Evolutionary conservation across 2,797 vertebrate species (phyloP).

Genomic region (Eremophila alpestris): DNA sequence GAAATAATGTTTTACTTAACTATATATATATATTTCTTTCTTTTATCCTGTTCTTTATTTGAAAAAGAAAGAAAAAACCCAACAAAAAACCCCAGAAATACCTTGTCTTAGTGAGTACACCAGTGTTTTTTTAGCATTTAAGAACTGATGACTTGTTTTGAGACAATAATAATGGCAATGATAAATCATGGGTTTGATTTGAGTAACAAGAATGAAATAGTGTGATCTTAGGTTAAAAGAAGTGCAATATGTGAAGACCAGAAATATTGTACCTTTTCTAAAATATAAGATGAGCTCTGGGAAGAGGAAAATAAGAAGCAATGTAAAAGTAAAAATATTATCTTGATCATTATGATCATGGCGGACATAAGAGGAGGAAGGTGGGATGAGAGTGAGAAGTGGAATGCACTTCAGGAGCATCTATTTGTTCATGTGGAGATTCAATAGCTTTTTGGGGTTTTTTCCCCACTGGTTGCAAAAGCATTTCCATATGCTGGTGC

Average conservation of each 20-base stretch:
- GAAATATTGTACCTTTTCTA: neutral
- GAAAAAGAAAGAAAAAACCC: neutral
- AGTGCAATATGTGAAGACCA: neutral
- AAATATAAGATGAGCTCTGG: neutral
- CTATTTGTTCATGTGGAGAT: neutral
- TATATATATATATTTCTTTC: neutral
- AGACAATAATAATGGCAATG: neutral
- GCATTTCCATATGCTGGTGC: neutral
- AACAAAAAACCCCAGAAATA: neutral
- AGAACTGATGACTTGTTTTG: neutral
- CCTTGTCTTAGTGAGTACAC: neutral
- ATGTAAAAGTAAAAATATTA: neutral
- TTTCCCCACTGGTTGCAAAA: neutral
- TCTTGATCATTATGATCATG: neutral
- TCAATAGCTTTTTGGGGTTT: accelerated
- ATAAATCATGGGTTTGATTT: neutral
- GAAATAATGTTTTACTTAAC: neutral
- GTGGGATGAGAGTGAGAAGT: neutral
- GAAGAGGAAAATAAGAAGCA: neutral
- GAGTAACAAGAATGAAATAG: neutral
- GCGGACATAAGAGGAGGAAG: neutral
- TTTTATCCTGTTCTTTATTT: neutral
- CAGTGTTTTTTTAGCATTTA: neutral
- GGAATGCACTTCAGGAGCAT: neutral
- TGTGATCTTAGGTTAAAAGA: neutral